A percentile compares a stretch with the other conserved stretches of the same genome.
Conservation (phyloP, 2,888 invertebrate species). For the Drepanosiphum platanoidis region DNA sequence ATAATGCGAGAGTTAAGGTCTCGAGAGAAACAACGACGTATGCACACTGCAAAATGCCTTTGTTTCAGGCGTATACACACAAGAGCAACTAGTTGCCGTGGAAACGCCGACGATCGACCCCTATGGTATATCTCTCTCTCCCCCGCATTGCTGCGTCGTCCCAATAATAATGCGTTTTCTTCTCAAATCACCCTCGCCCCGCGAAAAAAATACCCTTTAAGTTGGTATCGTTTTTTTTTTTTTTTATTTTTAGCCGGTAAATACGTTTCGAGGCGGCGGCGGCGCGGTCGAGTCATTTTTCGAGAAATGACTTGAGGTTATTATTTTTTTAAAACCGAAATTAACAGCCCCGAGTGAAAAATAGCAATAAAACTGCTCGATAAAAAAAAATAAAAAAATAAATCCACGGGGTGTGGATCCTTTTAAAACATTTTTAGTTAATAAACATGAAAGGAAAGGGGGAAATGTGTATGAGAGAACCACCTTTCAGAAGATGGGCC, state of each 20-base stretch:
- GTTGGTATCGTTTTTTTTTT: too few relatives aligned
- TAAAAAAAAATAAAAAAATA: slow-evolving; percentile 55
- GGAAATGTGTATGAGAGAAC: slow-evolving; percentile 50
- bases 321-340: slow-evolving; percentile 26
- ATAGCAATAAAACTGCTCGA: slow-evolving; percentile 44
- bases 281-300: not conserved
- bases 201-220: not conserved
- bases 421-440: slow-evolving; percentile 59
- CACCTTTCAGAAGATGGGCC: slow-evolving; percentile 49
- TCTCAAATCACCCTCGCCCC: not conserved
- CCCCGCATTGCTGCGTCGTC: slow-evolving; percentile 13
- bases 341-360: slow-evolving; percentile 22
- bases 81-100: slow-evolving; percentile 59
- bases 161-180: slow-evolving; percentile 21
- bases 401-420: slow-evolving; percentile 54
- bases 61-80: slow-evolving; percentile 35
- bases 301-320: not conserved
- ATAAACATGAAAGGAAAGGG: slow-evolving; percentile 59
- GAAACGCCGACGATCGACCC: slow-evolving; percentile 54
- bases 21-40: slow-evolving; percentile 5
- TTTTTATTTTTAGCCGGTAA: slow-evolving; percentile 26
- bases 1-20: not conserved
- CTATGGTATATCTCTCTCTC: slow-evolving; percentile 15
- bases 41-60: slow-evolving; percentile 26
- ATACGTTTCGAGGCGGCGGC: not conserved